These are phyloP conservation scores for Dioctria linearis DNA, from an alignment of 2,888 invertebrate species.

Conservation along the genomic window DNA sequence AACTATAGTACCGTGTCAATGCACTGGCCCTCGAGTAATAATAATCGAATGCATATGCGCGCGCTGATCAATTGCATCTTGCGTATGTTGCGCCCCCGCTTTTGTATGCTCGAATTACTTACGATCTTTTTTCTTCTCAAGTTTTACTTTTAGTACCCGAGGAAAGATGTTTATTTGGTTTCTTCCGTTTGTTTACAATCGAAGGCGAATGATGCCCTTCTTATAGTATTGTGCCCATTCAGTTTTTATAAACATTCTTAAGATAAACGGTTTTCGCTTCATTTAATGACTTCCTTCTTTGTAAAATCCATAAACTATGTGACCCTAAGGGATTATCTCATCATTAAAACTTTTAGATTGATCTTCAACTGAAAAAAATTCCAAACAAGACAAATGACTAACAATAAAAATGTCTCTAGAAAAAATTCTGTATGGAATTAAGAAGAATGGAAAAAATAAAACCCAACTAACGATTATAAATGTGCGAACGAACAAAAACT, in stretches of 20 bases:
- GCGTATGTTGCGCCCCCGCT: background rate
- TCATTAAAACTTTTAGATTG: background rate
- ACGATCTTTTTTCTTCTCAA: slow-evolving; percentile 1
- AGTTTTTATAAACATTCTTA: slow-evolving; percentile 28
- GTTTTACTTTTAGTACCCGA: background rate
- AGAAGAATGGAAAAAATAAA: too few relatives aligned
- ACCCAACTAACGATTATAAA: too few relatives aligned
- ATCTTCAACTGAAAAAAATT: background rate
- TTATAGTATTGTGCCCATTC: slow-evolving; percentile 15
- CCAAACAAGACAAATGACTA: too few relatives aligned
- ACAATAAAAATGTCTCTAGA: too few relatives aligned
- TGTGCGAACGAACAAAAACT: too few relatives aligned
- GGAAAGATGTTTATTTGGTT: slow-evolving; percentile 22
- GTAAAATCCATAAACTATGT: slow-evolving; percentile 5
- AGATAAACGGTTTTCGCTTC: slow-evolving; percentile 16
- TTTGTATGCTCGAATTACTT: background rate
- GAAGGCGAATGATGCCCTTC: slow-evolving; percentile 26
- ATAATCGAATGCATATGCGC: slow-evolving; percentile 41
- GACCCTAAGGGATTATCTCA: background rate
- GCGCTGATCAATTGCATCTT: slow-evolving; percentile 34
- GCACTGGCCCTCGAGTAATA: slow-evolving; percentile 29
- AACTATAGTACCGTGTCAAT: slow-evolving; percentile 42
- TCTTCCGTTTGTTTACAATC: slow-evolving; percentile 4
- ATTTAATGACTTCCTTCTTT: slow-evolving; percentile 29
- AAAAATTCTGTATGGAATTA: too few relatives aligned